A percentile compares a stretch with the other conserved stretches of the same genome.
Conservation (phyloP, 2,888 invertebrate genomes). For the Pseudoips prasinana region DNA sequence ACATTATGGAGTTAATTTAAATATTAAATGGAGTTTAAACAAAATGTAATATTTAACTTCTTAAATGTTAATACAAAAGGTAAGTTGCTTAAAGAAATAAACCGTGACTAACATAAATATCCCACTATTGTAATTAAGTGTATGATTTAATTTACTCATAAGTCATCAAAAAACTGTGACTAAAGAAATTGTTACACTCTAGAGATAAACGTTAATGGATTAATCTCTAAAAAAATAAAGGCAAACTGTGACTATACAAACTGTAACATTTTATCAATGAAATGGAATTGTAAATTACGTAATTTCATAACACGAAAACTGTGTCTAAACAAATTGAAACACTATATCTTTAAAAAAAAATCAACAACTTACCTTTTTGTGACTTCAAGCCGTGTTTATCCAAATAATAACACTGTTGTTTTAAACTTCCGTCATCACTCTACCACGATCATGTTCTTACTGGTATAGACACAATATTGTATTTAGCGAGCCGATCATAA, state of each 20-base stretch:
- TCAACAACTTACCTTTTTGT: too few relatives aligned
- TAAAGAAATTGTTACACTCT: constrained; percentile 4
- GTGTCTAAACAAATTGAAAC: too few relatives aligned
- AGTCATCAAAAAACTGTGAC: constrained; percentile 3
- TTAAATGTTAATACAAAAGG: not conserved
- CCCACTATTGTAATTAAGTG: constrained; percentile 2
- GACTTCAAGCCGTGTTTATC: too few relatives aligned
- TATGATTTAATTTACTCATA: constrained; percentile 6
- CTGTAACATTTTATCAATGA: constrained; percentile 2
- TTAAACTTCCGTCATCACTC: too few relatives aligned
- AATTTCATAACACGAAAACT: too few relatives aligned
- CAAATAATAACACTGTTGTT: too few relatives aligned
- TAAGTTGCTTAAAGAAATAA: constrained; percentile 3
- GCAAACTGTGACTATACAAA: constrained; percentile 6
- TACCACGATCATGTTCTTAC: too few relatives aligned
- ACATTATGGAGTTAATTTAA: not conserved
- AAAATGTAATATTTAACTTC: constrained; percentile 9
- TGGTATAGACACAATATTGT: too few relatives aligned
- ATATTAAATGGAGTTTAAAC: constrained; percentile 1
- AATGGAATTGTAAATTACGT: too few relatives aligned
- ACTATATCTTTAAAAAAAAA: too few relatives aligned
- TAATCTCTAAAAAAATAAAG: constrained; percentile 5
- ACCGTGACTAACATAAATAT: constrained; percentile 6
- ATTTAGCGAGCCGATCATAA: too few relatives aligned
- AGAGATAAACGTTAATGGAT: constrained; percentile 4